Conservation (phyloP, 1,140 invertebrate species). For the Cotesia chilonis region DNA sequence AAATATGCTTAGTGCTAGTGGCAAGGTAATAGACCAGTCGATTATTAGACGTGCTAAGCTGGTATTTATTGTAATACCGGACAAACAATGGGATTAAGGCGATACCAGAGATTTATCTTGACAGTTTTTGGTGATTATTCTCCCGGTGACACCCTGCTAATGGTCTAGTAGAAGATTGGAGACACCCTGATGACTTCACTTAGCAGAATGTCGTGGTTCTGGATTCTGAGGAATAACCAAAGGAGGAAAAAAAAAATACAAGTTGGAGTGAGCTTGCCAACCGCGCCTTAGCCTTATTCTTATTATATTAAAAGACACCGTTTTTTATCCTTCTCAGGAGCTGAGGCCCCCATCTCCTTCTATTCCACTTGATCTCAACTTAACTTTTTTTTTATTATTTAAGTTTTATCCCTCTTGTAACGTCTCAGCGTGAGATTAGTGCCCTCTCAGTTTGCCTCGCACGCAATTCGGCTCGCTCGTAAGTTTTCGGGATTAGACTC, state of each 20-base stretch:
- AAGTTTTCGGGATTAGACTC: constrained; percentile 51
- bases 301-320: constrained; percentile 28
- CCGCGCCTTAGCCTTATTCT: background rate
- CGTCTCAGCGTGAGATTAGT: constrained; percentile 35
- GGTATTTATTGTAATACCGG: too few relatives aligned
- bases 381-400: background rate
- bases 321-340: background rate
- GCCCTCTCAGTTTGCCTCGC: constrained; percentile 30
- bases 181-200: constrained; percentile 21
- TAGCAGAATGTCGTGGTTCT: constrained; percentile 1
- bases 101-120: too few relatives aligned
- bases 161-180: background rate
- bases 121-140: too few relatives aligned
- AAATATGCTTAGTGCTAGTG: too few relatives aligned
- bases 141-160: background rate
- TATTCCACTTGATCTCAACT: background rate
- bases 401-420: constrained; percentile 2
- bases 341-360: background rate
- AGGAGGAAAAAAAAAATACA: too few relatives aligned
- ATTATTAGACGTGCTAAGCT: too few relatives aligned
- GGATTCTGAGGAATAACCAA: background rate
- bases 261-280: background rate
- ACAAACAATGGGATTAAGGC: too few relatives aligned
- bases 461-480: constrained; percentile 50
- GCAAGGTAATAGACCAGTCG: too few relatives aligned